These are phyloP conservation scores for Mylabris phalerata DNA, from an alignment of 1,140 invertebrate species.

Conservation along the genomic window DNA sequence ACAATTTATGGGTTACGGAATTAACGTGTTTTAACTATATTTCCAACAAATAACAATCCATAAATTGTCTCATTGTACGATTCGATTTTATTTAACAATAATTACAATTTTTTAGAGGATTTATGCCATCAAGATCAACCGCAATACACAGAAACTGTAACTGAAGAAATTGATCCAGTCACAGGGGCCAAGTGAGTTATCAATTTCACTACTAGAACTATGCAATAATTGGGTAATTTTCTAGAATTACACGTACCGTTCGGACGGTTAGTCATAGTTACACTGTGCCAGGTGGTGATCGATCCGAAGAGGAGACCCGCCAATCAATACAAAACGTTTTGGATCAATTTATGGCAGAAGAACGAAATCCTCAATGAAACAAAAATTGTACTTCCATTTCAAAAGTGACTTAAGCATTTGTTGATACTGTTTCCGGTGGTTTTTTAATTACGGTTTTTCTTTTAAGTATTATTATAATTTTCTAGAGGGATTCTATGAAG, in stretches of 20 bases:
- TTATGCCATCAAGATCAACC: constrained; percentile 54
- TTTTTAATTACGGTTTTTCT: constrained; percentile 6
- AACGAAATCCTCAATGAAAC: constrained; percentile 35
- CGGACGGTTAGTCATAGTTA: constrained; percentile 43
- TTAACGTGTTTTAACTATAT: not conserved
- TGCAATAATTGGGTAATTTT: constrained; percentile 5
- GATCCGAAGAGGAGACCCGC: constrained; percentile 40
- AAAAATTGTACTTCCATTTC: not conserved
- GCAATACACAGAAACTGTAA: constrained; percentile 48
- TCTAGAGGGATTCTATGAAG: not conserved
- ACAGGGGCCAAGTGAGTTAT: constrained; percentile 48
- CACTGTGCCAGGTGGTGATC: constrained; percentile 29
- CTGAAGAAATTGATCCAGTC: constrained; percentile 48
- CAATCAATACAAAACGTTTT: constrained; percentile 51
- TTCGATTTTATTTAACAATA: not conserved
- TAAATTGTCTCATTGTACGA: constrained; percentile 1
- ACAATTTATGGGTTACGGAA: constrained; percentile 11
- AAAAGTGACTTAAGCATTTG: constrained; percentile 4
- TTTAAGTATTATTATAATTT: not conserved
- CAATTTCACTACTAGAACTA: not conserved
- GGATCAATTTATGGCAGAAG: constrained; percentile 50
- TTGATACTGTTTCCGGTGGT: constrained; percentile 1
- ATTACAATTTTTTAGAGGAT: constrained; percentile 39
- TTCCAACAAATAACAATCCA: constrained; percentile 8
- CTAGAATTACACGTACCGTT: constrained; percentile 47